phyloP scores from a whole-genome alignment of 1,140 invertebrate genomes.

The Amphibalanus amphitrite region DNA sequence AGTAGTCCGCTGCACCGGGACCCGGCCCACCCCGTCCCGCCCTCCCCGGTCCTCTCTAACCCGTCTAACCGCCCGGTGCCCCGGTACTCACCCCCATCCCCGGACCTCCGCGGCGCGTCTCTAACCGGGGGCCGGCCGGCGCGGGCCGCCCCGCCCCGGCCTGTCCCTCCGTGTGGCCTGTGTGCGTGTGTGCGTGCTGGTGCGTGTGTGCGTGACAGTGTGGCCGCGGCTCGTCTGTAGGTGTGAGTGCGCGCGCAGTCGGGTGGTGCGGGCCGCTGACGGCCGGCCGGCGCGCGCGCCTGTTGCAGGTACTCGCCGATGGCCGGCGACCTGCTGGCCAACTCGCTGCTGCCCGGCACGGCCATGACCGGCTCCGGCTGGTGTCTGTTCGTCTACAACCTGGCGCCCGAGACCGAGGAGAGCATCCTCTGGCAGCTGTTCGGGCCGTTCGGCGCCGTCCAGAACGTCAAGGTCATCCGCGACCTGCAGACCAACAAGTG shows the following conservation, averaged over 20 bases:
- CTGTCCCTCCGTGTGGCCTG: too few species aligned
- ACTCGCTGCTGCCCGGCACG: conserved; percentile 56
- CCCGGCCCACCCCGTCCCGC: too few species aligned
- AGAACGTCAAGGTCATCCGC: conserved; percentile 91
- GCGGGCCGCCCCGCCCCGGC: too few species aligned
- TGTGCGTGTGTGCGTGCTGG: too few species aligned
- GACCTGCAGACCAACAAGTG: conserved; percentile 97
- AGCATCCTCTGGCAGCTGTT: conserved; percentile 97
- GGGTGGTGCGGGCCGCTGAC: not conserved
- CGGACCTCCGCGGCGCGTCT: too few species aligned
- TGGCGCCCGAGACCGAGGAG: conserved; percentile 95
- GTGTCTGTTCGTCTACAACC: conserved; percentile 98
- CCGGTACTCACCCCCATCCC: not conserved
- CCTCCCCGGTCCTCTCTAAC: not conserved
- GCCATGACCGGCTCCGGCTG: conserved; percentile 55
- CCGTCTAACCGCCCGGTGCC: not conserved
- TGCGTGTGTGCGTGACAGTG: too few species aligned
- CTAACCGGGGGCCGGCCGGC: too few species aligned
- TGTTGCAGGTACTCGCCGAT: conserved; percentile 72
- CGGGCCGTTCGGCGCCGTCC: conserved; percentile 95
- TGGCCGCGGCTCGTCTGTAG: too few species aligned
- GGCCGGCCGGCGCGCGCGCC: conserved; percentile 15
- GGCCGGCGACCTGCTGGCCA: conserved; percentile 75
- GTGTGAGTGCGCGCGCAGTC: not conserved
- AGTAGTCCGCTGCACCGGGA: too few species aligned